A percentile compares a stretch with the other conserved stretches of the same genome.
phyloP scores from a whole-genome alignment of 2,888 invertebrate genomes.

The Lasioglossum malachurum region DNA sequence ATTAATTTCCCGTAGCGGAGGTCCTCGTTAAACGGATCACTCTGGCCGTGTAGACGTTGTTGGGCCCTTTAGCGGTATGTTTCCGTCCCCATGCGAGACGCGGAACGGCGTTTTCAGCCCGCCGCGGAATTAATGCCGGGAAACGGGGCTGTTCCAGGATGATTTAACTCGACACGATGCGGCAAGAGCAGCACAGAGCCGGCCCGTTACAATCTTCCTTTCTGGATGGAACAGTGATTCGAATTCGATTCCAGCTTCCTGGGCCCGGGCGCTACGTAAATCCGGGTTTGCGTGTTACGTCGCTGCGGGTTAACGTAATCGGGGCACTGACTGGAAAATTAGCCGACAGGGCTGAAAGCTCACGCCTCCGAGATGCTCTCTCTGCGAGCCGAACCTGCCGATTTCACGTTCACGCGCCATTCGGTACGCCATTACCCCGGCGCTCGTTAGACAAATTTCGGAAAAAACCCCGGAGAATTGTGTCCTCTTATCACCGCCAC shows the following conservation, averaged over 20 bases:
- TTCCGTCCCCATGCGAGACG: constrained; percentile 14
- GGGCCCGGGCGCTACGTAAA: constrained; percentile 46
- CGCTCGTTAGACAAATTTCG: constrained; percentile 17
- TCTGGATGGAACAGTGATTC: constrained; percentile 49
- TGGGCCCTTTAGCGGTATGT: constrained; percentile 20
- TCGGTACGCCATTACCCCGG: neutral
- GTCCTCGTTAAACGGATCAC: neutral
- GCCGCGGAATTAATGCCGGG: constrained; percentile 59
- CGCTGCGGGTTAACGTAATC: constrained; percentile 53
- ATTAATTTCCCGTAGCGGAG: neutral
- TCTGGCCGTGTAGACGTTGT: neutral
- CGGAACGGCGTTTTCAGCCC: constrained; percentile 48
- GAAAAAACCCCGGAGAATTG: neutral
- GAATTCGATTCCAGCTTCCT: constrained; percentile 54
- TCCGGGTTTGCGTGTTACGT: constrained; percentile 54
- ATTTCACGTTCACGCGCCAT: constrained; percentile 20
- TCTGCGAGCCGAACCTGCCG: neutral
- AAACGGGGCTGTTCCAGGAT: constrained; percentile 55
- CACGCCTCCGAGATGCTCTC: constrained; percentile 29
- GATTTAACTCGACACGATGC: constrained; percentile 61
- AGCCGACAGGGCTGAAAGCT: constrained; percentile 55
- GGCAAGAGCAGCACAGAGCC: constrained; percentile 1
- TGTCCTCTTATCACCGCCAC: neutral
- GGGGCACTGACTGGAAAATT: constrained; percentile 60
- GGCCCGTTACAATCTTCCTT: constrained; percentile 44